Evolutionary conservation across 2,113 vertebrate species (phyloP).

Genomic region (Apteryx owenii): DNA sequence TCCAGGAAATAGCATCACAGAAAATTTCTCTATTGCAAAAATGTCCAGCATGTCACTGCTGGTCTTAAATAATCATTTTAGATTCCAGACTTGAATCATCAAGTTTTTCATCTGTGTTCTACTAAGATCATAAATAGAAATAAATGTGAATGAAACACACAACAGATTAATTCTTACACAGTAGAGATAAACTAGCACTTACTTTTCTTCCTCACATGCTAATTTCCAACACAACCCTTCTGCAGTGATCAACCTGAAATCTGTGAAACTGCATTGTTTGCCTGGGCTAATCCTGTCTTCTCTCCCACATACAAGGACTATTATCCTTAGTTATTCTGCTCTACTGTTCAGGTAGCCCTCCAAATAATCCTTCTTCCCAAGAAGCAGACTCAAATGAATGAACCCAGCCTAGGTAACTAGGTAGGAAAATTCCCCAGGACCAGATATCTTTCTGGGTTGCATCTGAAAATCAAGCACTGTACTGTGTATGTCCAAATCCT

Average conservation of each 20-base stretch:
- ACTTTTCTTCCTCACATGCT: neutral
- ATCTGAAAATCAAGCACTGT: constrained; percentile 6
- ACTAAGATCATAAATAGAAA: neutral
- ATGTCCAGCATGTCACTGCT: neutral
- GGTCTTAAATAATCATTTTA: neutral
- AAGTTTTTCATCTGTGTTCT: neutral
- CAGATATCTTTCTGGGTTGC: neutral
- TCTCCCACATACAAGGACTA: neutral
- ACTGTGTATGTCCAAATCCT: constrained; percentile 24
- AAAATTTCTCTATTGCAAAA: neutral
- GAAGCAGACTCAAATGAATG: neutral
- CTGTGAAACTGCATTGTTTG: neutral
- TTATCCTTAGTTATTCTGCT: constrained; percentile 3
- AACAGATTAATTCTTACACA: neutral
- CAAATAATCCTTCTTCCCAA: constrained; percentile 21
- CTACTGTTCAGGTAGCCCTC: neutral
- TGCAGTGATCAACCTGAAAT: neutral
- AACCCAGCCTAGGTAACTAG: neutral
- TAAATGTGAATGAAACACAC: neutral
- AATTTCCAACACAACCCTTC: neutral
- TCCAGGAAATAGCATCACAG: neutral
- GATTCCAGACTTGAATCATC: neutral
- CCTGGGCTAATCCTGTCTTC: neutral
- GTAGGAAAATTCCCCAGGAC: neutral
- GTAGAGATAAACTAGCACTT: neutral